A percentile compares a stretch with the other conserved stretches of the same genome.
These are phyloP conservation scores for Amphimallon solstitiale DNA, from an alignment of 2,888 invertebrate genomes.

Conservation along the genomic window DNA sequence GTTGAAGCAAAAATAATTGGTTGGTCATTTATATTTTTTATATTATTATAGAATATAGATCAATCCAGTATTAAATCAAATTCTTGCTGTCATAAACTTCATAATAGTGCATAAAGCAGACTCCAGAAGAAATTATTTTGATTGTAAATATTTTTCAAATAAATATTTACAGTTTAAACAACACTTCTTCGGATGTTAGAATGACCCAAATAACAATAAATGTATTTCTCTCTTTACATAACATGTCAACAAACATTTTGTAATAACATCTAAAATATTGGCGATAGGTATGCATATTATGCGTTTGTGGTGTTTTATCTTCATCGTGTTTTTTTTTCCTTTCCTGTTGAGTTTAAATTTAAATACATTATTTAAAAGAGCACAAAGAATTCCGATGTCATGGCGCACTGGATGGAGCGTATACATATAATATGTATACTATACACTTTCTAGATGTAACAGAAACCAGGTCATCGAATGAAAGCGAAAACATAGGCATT, in stretches of 20 bases:
- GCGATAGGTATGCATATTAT: background rate
- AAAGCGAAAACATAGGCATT: slow-evolving; percentile 61
- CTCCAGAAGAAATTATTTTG: too few species aligned
- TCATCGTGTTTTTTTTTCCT: background rate
- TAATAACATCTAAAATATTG: background rate
- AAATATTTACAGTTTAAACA: too few species aligned
- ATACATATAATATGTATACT: slow-evolving; percentile 46
- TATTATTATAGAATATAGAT: too few species aligned
- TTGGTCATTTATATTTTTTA: too few species aligned
- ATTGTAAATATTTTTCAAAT: too few species aligned
- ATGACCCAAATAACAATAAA: too few species aligned
- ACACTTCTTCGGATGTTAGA: too few species aligned
- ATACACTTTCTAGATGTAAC: slow-evolving; percentile 62
- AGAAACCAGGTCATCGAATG: slow-evolving; percentile 62
- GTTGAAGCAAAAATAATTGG: too few species aligned
- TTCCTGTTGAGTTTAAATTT: background rate
- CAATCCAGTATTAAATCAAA: too few species aligned
- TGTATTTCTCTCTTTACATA: slow-evolving; percentile 19
- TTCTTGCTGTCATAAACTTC: too few species aligned
- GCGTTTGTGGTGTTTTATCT: background rate
- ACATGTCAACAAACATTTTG: slow-evolving; percentile 34
- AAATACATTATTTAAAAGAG: slow-evolving; percentile 28
- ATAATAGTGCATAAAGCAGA: too few species aligned
- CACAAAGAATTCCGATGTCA: slow-evolving; percentile 35
- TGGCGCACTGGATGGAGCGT: slow-evolving; percentile 29